Evolutionary conservation across 2,113 vertebrate species (phyloP).

Genomic region (Indicator indicator): DNA sequence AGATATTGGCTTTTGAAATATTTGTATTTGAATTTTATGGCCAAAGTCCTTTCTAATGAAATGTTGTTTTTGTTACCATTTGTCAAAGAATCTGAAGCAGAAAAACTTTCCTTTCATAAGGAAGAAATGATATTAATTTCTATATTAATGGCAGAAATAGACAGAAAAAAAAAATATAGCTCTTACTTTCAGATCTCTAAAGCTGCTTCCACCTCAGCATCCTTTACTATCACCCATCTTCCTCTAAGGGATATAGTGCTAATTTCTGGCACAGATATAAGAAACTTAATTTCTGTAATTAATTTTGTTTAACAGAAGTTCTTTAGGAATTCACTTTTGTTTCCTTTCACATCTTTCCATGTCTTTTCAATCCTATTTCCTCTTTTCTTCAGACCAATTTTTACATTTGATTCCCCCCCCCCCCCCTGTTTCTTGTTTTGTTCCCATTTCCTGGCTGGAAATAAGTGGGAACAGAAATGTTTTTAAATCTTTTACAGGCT

Average conservation of each 20-base stretch:
- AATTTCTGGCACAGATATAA: neutral
- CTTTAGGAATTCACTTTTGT: neutral
- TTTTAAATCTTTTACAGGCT: neutral
- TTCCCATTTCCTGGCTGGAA: neutral
- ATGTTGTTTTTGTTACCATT: neutral
- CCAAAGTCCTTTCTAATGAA: neutral
- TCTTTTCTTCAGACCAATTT: too few species aligned
- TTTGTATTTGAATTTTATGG: slow-evolving; percentile 6
- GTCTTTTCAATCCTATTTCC: too few species aligned
- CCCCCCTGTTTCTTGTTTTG: neutral
- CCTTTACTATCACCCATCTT: neutral
- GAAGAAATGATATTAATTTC: neutral
- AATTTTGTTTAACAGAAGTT: neutral
- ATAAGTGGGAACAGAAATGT: neutral
- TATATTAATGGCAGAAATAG: neutral
- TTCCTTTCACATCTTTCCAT: neutral
- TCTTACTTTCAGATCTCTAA: neutral
- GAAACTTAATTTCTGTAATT: neutral
- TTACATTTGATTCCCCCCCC: too few species aligned
- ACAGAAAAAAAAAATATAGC: neutral
- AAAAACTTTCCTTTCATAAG: neutral
- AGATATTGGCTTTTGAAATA: slow-evolving; percentile 21
- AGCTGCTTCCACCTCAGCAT: neutral
- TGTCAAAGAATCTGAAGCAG: slow-evolving; percentile 1
- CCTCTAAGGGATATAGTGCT: neutral